Evolutionary conservation across 2,113 vertebrate genomes (phyloP).

Genomic region (Numida meleagris): DNA sequence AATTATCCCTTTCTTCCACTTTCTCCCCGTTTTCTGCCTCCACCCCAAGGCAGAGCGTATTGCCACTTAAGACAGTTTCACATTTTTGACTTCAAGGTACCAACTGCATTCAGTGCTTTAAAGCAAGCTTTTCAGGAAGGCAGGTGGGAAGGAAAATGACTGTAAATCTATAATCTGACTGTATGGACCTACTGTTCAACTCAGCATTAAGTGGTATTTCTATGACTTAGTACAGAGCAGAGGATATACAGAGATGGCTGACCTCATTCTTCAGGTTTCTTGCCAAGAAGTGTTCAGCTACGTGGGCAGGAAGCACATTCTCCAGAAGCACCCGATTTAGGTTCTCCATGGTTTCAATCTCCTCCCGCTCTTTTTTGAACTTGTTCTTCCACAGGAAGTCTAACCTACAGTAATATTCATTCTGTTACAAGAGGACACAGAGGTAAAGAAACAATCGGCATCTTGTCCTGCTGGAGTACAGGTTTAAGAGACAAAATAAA

Average conservation of each 20-base stretch:
- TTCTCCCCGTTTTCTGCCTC: neutral
- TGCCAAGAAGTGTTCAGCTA: slow-evolving; percentile 97
- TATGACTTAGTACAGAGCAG: neutral
- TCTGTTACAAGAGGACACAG: slow-evolving; percentile 99
- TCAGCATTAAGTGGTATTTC: neutral
- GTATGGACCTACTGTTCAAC: neutral
- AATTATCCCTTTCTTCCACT: neutral
- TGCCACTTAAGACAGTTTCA: neutral
- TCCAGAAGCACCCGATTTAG: slow-evolving; percentile 96
- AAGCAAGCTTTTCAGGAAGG: neutral
- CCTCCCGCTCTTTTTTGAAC: slow-evolving; percentile 99
- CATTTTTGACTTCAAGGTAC: neutral
- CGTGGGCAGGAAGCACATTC: slow-evolving; percentile 95
- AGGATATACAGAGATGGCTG: slow-evolving; percentile 43
- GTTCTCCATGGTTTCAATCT: slow-evolving; percentile 99
- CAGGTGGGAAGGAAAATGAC: neutral
- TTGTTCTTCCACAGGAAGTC: slow-evolving; percentile 99
- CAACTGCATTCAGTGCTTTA: neutral
- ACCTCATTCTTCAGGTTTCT: slow-evolving; percentile 98
- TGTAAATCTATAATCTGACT: neutral
- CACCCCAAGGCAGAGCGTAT: neutral
- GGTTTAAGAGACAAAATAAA: slow-evolving; percentile 74
- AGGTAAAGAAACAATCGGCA: slow-evolving; percentile 95
- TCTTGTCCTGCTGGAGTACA: slow-evolving; percentile 82
- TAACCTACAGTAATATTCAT: slow-evolving; percentile 99